Base-by-base conservation (phyloP, 2,888 invertebrate genomes). In the Zygothrica quintamaculata region DNA sequence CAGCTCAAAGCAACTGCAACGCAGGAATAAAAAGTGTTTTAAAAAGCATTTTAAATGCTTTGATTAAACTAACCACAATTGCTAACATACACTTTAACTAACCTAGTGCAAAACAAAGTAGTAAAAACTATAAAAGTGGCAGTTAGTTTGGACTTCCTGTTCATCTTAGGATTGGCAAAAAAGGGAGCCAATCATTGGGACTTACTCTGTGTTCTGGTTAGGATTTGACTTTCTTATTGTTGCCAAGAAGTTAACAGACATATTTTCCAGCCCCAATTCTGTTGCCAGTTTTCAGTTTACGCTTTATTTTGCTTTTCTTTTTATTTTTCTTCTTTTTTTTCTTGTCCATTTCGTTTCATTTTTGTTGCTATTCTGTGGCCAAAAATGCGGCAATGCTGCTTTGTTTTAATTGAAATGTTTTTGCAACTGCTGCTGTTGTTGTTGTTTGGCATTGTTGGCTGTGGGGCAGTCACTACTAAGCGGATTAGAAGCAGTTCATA, bases 371-470 rank as follows among this genome's bases (percentile, higher is more conserved):
- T n/a, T 18, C 62, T 80, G 75, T 73, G 77, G 75, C 60, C 62
- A 59, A 73, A 77, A 65, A 61, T 77, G 75, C 62, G 60, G 65
- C 62, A 61, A 47, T 59, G 37, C 51, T 69, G 60, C 59, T 75
- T 80, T 73, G 77, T 67, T 84, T 73, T 79, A 79, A 79, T 84
- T 84, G 79, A 77, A 79, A 84, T 79, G 84, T 65, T 84, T 80
- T 75, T 65, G 77, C 65, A 66, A 66, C 26, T 61, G 39, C 59
- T 62, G 39, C 40, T 34, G 33, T 42, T 15, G 50, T 33, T 33
- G 61, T 22, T 22, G 18, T 22, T 22, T 53, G 26, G 25, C 56
- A 33, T n/a, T n/a, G n/a, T n/a, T n/a, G 65, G 1, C 2, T 29
- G 7, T 9, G 29, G 4, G 29, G 29, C 46, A 43, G 18, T 55